Evolutionary conservation across 2,888 invertebrate genomes (phyloP).

Genomic region (Atethmia centrago): DNA sequence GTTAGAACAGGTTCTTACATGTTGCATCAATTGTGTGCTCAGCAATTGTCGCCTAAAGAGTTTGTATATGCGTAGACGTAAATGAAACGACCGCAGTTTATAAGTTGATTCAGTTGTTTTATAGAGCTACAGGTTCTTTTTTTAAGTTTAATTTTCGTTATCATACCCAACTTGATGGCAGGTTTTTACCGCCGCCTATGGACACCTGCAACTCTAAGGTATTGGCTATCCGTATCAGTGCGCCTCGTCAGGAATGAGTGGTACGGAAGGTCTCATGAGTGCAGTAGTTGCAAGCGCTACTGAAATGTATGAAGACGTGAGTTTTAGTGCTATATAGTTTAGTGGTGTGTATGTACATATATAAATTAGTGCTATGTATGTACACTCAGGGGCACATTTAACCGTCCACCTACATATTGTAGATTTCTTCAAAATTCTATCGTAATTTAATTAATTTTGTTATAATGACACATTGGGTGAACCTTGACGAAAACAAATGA

Average conservation of each 20-base stretch:
- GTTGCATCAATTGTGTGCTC: conserved; percentile 22
- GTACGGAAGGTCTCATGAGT: neutral
- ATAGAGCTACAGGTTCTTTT: neutral
- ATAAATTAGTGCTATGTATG: too few species aligned
- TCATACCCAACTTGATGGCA: neutral
- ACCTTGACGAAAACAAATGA: too few species aligned
- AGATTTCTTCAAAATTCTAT: too few species aligned
- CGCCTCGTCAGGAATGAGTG: neutral
- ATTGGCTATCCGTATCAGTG: neutral
- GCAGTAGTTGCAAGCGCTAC: neutral
- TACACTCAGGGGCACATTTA: too few species aligned
- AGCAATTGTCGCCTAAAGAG: conserved; percentile 21
- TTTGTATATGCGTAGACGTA: conserved; percentile 15
- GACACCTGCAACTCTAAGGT: neutral
- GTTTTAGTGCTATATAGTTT: neutral
- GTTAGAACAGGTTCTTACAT: too few species aligned
- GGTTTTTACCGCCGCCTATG: neutral
- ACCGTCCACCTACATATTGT: too few species aligned
- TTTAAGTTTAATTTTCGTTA: neutral
- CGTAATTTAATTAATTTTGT: too few species aligned
- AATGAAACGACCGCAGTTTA: conserved; percentile 2
- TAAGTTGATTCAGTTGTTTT: neutral
- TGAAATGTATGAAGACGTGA: neutral
- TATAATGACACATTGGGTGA: too few species aligned
- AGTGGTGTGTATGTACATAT: too few species aligned